A percentile compares a stretch with the other conserved stretches of the same genome.
Conservation (phyloP, 2,888 invertebrate genomes). For the Asteroscopus sphinx region DNA sequence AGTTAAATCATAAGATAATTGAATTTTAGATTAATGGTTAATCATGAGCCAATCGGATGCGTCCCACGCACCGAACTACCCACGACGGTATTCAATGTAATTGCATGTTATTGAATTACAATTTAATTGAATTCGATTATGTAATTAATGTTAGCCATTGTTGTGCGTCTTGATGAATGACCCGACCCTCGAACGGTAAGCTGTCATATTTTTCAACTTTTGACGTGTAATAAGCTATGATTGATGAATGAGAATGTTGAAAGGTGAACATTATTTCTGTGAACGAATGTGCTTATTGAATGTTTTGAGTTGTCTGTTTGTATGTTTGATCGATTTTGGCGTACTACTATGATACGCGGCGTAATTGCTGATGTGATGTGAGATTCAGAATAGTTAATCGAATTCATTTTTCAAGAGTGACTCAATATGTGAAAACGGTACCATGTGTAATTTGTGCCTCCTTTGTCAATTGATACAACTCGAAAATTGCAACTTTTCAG, state of each 20-base stretch:
- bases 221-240: constrained; percentile 77
- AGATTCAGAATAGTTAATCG: constrained; percentile 13
- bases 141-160: constrained; percentile 60
- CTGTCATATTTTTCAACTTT: constrained; percentile 75
- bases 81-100: constrained; percentile 65
- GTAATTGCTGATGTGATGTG: constrained; percentile 34
- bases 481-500: too few species aligned
- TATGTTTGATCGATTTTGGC: constrained; percentile 50
- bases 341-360: constrained; percentile 52
- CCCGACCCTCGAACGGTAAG: constrained; percentile 65
- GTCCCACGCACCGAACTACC: constrained; percentile 69
- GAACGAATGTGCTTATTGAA: constrained; percentile 63
- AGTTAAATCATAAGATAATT: constrained; percentile 72
- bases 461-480: too few species aligned
- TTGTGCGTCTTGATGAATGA: constrained; percentile 55
- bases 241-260: constrained; percentile 75
- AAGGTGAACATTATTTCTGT: constrained; percentile 75
- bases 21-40: constrained; percentile 85
- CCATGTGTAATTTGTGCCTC: too few species aligned
- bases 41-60: constrained; percentile 66
- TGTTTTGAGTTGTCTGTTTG: constrained; percentile 55
- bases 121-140: constrained; percentile 65
- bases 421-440: background rate
- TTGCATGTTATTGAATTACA: constrained; percentile 84
- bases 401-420: constrained; percentile 15